Evolutionary conservation across 2,797 vertebrate genomes (phyloP).

Genomic region (Xenops minutus): DNA sequence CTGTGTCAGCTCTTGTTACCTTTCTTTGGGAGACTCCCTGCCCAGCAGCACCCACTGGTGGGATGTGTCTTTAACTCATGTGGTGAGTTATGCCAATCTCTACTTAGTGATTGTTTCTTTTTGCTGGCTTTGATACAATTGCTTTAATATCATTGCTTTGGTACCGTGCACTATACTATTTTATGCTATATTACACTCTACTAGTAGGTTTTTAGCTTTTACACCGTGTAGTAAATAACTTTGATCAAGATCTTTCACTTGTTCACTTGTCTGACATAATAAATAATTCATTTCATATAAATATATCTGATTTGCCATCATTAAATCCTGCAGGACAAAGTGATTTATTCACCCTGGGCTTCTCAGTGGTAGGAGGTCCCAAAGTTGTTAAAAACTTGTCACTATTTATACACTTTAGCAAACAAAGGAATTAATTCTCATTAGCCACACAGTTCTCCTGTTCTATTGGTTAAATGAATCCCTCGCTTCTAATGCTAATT

Average conservation of each 20-base stretch:
- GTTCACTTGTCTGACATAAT: background rate
- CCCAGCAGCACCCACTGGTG: background rate
- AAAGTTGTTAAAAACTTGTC: background rate
- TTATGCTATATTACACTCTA: background rate
- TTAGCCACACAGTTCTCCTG: background rate
- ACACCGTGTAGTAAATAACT: background rate
- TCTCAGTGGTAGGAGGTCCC: background rate
- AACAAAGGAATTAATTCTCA: background rate
- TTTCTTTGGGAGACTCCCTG: background rate
- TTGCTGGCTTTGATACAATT: background rate
- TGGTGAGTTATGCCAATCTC: background rate
- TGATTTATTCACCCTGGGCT: background rate
- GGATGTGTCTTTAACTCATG: background rate
- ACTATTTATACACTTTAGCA: background rate
- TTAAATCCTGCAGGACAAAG: background rate
- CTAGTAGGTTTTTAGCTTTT: background rate
- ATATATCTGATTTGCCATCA: background rate
- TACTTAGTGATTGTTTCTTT: background rate
- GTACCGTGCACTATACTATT: background rate
- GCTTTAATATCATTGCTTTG: background rate
- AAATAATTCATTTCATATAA: background rate
- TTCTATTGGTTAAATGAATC: background rate
- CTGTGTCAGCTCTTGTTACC: background rate
- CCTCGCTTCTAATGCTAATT: background rate
- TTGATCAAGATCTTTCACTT: background rate